Base-by-base conservation (phyloP, 1,140 invertebrate species). In the Microplitis demolitor region DNA sequence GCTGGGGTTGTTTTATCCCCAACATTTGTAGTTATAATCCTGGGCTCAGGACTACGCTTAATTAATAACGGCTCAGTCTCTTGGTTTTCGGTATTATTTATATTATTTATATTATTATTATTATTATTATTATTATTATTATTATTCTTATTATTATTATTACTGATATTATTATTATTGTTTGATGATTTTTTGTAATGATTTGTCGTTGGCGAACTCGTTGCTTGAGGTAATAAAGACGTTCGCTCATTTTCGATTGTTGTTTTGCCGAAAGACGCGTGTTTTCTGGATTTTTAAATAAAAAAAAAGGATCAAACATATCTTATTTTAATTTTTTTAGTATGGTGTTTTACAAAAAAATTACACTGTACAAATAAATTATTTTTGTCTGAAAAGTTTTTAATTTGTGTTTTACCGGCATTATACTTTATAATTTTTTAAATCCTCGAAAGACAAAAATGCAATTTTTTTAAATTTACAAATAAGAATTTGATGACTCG, bases 181-280 rank as follows among this genome's bases (percentile, higher is more conserved):
- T 45, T 45, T 11, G 39, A 11, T 45, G 39, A 45, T 45, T 45
- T 45, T 45, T 45, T 45, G 39, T 45, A 45, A 45, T 45, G 39
- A 45, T 45, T 45, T 45, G 39, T 45, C 5, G 39, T 45, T 45
- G 60, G 60, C 73, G 74, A 73, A 37, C 62, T 37, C 11, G 2
- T 64, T 60, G 66, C 33, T 34, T 72, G 73, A 6, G 78, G 75
- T 50, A 80, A 77, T 61, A 84, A 35, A 4, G 82, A 78, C 16
- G 74, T 66, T 54, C 78, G 79, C 66, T 86, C 83, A 60, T 24
- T 75, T 68, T 85, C 84, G 51, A 78, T 75, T 16, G 77, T 76
- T 53, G 81, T 73, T 71, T 82, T 87, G 14, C 79, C 81, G 66
- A 85, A 81, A n/a, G 80, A 83, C 24, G 80, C 78, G 79, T 83